Evolutionary conservation across 1,140 invertebrate genomes (phyloP).

Genomic region (Leptopilina clavipes): DNA sequence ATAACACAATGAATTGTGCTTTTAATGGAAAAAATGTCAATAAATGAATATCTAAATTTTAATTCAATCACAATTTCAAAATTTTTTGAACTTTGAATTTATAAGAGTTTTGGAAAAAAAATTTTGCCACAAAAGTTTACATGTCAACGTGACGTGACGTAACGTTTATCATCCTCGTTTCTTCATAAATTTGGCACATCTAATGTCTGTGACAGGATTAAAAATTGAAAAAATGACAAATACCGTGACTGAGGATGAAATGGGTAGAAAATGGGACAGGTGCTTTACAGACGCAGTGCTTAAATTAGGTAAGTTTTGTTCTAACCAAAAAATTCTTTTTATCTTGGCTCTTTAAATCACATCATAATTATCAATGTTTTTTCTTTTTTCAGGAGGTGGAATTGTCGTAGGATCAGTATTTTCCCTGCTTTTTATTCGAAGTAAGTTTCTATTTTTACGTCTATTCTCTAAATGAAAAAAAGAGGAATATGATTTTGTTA

Average conservation of each 20-base stretch:
- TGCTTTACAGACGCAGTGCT: slow-evolving; percentile 73
- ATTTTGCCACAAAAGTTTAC: not conserved
- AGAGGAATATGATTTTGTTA: not conserved
- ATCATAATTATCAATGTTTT: slow-evolving; percentile 45
- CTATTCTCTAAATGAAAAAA: not conserved
- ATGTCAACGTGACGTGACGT: slow-evolving; percentile 17
- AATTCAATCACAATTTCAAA: not conserved
- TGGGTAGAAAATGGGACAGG: slow-evolving; percentile 75
- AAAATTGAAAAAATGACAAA: slow-evolving; percentile 68
- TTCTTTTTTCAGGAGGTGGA: slow-evolving; percentile 79
- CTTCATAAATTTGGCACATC: not conserved
- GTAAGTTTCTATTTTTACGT: slow-evolving; percentile 62
- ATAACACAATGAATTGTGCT: not conserved
- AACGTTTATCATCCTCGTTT: not conserved
- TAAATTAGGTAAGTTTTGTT: slow-evolving; percentile 70
- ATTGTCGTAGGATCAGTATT: slow-evolving; percentile 79
- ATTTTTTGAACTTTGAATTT: not conserved
- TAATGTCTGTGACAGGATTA: slow-evolving; percentile 12
- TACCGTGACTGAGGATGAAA: slow-evolving; percentile 71
- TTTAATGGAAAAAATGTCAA: not conserved
- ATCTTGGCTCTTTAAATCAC: not conserved
- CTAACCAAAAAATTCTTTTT: slow-evolving; percentile 25
- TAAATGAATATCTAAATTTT: not conserved
- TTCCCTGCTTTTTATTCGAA: slow-evolving; percentile 80
- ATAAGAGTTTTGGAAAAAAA: not conserved